phyloP scores from a whole-genome alignment of 2,888 invertebrate genomes.

The Seira musarum region DNA sequence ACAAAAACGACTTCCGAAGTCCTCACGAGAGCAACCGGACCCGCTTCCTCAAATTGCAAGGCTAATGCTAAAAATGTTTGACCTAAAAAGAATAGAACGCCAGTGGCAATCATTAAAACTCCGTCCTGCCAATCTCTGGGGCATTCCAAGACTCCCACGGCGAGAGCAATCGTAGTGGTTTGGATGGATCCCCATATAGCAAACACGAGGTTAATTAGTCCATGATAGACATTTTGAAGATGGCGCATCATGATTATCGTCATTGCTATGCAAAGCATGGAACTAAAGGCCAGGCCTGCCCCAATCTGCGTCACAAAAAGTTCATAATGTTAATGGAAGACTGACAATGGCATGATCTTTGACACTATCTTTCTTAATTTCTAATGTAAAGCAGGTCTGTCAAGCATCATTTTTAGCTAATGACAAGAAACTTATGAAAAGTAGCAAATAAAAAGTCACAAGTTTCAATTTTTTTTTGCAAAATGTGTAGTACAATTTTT shows the following conservation, averaged over 20 bases:
- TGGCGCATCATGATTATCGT: conserved; percentile 52
- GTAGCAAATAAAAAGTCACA: too few species aligned
- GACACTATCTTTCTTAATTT: too few species aligned
- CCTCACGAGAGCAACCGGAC: conserved; percentile 51
- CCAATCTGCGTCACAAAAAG: conserved; percentile 47
- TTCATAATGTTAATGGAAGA: too few species aligned
- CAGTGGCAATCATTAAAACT: conserved; percentile 45
- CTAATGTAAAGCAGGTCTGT: too few species aligned
- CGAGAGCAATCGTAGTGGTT: conserved; percentile 30
- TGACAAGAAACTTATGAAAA: too few species aligned
- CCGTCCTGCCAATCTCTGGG: conserved; percentile 37
- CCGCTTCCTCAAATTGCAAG: conserved; percentile 52
- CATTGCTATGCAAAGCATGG: conserved; percentile 54
- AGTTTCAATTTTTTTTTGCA: too few species aligned
- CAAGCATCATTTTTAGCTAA: too few species aligned
- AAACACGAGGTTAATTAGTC: conserved; percentile 51
- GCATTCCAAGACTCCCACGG: conserved; percentile 42
- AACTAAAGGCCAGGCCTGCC: conserved; percentile 54
- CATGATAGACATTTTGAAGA: conserved; percentile 57
- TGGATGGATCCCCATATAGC: conserved; percentile 52
- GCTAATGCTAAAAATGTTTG: conserved; percentile 56
- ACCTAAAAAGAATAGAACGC: conserved; percentile 48
- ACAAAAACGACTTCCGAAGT: conserved; percentile 56
- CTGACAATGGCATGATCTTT: too few species aligned
- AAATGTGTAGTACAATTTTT: too few species aligned